Evolutionary conservation across 2,888 invertebrate genomes (phyloP), one percentile per base, ranked within the genome.

Genomic region (Argyra leucocephala): DNA sequence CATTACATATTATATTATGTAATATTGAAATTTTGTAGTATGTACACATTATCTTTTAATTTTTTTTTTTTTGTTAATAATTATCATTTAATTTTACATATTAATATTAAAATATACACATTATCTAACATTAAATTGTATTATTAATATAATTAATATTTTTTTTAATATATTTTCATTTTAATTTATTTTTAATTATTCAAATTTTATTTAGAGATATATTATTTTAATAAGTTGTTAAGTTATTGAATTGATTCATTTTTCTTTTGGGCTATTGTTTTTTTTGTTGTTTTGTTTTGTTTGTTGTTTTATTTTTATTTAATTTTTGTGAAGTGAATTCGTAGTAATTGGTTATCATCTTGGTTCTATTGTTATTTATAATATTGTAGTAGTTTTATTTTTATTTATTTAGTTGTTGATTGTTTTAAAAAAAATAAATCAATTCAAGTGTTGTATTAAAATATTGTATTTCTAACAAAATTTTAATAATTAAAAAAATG

Each of bases 201-300:
- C 48, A 59, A 37, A 57, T 9, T 62, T 62, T 24, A 26, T 57
- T 64, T 31, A 48, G 58, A 64, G 22, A 36, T 61, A 26, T 62
- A 64, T 65, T 65, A 36, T 63, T 59, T 37, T 66, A 57, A 64
- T 67, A 66, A 68, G 66, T 68, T 67, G 67, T 67, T 67, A 21
- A 59, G 24, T 57, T 64, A 64, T 61, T 64, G 63, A 59, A 22
- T 62, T 58, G 59, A 63, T 63, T 62, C 60, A 22, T 61, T 24
- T 26, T 61, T 26, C 63, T 67, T 48, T 48, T 57, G 31, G 64
- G 59, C 24, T 64, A 58, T 62, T 31, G 15, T 63, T 66, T 59
- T 60, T 59, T 58, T 57, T 23, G 24, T 59, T 22, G 23, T 67
- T 22, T 61, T 48, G n/a, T 18, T 37, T 5, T n/a, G 66, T 31